A percentile compares a stretch with the other conserved stretches of the same genome.
Evolutionary conservation across 2,113 vertebrate species (phyloP).

Genomic region (Hemibagrus wyckioides): DNA sequence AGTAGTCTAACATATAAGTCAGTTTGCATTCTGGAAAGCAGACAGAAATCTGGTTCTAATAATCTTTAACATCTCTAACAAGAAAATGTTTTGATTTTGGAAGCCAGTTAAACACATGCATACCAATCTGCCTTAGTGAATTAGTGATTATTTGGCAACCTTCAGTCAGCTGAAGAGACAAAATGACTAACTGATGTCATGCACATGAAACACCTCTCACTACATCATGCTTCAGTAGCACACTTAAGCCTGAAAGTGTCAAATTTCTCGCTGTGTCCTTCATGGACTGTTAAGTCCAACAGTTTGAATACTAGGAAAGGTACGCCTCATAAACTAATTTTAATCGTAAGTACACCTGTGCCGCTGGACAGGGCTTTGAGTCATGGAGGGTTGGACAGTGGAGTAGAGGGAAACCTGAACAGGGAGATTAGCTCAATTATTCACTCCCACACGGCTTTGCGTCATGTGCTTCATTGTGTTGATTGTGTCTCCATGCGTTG

Average conservation of each 20-base stretch:
- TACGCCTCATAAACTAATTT: constrained; percentile 23
- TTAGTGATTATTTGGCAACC: neutral
- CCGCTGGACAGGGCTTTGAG: neutral
- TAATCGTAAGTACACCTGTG: neutral
- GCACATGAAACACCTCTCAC: neutral
- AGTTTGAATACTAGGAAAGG: neutral
- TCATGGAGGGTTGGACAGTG: constrained; percentile 11
- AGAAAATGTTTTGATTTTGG: neutral
- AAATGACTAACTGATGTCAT: neutral
- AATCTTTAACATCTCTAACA: neutral
- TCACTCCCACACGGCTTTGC: constrained; percentile 44
- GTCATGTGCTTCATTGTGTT: neutral
- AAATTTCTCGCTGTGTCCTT: constrained; percentile 20
- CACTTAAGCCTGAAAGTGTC: neutral
- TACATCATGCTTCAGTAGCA: neutral
- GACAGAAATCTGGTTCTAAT: neutral
- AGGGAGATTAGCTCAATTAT: constrained; percentile 55
- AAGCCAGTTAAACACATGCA: neutral
- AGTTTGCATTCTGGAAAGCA: neutral
- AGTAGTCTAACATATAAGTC: neutral
- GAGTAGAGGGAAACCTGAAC: neutral
- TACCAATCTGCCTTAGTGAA: neutral
- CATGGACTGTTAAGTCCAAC: constrained; percentile 1
- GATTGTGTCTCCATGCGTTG: neutral
- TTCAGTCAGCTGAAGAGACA: neutral